Evolutionary conservation across 2,888 invertebrate genomes (phyloP).

Genomic region (Druceiella hillmani): DNA sequence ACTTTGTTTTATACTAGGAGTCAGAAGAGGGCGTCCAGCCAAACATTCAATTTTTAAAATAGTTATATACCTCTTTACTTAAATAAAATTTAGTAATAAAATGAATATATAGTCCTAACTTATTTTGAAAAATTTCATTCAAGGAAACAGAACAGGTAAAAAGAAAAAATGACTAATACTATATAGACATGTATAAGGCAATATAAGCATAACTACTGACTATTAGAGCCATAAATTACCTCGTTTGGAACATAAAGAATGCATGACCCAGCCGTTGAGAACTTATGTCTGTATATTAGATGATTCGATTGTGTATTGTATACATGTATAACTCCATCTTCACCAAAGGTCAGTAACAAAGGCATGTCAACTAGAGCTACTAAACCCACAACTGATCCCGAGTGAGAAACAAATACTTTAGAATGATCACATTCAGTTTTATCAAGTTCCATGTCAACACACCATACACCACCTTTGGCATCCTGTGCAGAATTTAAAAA

Average conservation of each 20-base stretch:
- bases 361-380: conserved; percentile 63
- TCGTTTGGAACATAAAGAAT: conserved; percentile 67
- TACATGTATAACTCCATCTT: conserved; percentile 66
- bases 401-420: conserved; percentile 63
- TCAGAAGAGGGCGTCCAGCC: too few species aligned
- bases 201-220: too few species aligned
- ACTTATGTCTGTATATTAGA: conserved; percentile 55
- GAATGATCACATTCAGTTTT: conserved; percentile 38
- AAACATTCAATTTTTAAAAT: too few species aligned
- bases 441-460: conserved; percentile 42
- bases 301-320: conserved; percentile 61
- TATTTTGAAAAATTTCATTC: too few species aligned
- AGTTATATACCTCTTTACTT: too few species aligned
- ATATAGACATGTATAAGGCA: too few species aligned
- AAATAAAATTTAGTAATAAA: too few species aligned
- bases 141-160: too few species aligned
- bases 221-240: too few species aligned
- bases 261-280: conserved; percentile 49
- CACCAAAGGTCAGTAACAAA: conserved; percentile 66
- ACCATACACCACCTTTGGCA: conserved; percentile 72
- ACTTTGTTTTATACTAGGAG: too few species aligned
- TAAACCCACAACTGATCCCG: conserved; percentile 67
- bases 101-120: too few species aligned
- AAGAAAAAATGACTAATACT: too few species aligned
- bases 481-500: conserved; percentile 65